Base-by-base conservation (phyloP, 2,888 invertebrate genomes). In the Parthenolecanium corni region DNA sequence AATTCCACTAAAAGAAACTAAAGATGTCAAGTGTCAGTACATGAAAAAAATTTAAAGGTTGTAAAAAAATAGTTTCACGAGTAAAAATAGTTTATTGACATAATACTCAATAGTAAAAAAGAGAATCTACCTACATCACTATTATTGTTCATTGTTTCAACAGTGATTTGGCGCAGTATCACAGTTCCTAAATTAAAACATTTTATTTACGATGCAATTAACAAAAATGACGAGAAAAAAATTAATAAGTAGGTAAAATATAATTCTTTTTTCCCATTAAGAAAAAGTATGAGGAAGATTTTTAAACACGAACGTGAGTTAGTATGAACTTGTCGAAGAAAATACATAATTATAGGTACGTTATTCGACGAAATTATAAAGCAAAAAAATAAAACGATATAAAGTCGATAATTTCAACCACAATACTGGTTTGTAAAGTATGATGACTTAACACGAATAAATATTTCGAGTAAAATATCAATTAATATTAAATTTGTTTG, bases 111-210 rank as follows among this genome's bases (percentile, higher is more conserved):
- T 23, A 31, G 20, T 49, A 49, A 21, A 61, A 61, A 51, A 49
- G 38, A 47, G 49, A 25, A 61, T 38, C 18, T 49, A 23, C 38
- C 61, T 61, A 61, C 51, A 61, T 61, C 61, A 61, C 61, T 61
- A 61, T 61, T 40, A 51, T 51, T 51, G 36, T 46, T 46, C 36
- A 38, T 47, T 38, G 24, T 23, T 46, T 61, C 9, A 61, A 61
- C 31, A 61, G 61, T 61, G 61, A 61, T 61, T 61, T 61, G 61
- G 61, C 61, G 51, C 49, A 38, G 61, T 61, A 61, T 61, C 61
- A 61, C 61, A 61, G 61, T 61, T 61, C 61, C 61, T 61, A 61
- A 61, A 61, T 51, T 25, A 47, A 31, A 58, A 47, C 46, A 47
- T 36, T 56, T n/a, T n/a, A n/a, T n/a, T 52, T 21, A 52, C 21